Evolutionary conservation across 2,113 vertebrate genomes (phyloP), one percentile per base, ranked within the genome.

Genomic region (Macrotus californicus): DNA sequence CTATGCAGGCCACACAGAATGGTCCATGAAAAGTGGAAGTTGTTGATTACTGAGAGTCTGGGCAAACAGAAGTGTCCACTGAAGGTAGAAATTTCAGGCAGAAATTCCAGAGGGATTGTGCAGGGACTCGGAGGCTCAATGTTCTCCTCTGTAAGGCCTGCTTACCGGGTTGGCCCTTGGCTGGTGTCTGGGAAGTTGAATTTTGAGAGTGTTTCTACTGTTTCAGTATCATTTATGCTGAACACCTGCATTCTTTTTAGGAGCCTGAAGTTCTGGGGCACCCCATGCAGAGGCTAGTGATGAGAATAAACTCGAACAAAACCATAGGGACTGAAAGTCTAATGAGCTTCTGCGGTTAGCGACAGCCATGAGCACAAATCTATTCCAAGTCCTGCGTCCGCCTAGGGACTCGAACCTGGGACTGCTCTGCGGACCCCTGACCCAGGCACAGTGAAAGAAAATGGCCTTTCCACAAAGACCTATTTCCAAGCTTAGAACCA

Each of bases 1-100:
- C 10, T 3, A 0, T 7, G 26, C 5, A 16, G 29, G 3, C 9
- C 1, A 8, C 52, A 7, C 1, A 19, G 39, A 64, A 18, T 7
- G 31, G 14, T 21, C 43, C 7, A 3, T 1, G 14, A 31, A 64
- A 52, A 89, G 34, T 1, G 22, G 18, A 73, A 26, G 21, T 31
- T 18, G 3, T 43, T 82, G 21, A 79, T 66, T 75, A 36, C 3
- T 24, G 48, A 41, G 48, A 80, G 31, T 66, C 24, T 59, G 43
- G 67, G 61, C 29, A 86, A 50, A 67, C 1, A 24, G 24, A 24
- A 16, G 24, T 46, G 24, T 67, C 61, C 52, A 6, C 84, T 29
- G n/a, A n/a, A 41, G 39, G 29, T 52, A 41, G 67, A 73, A 50
- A 73, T 39, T 82, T 70, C 36, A 41, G 34, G 24, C 39, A 18